Percentiles rank a stretch among this genome's conserved stretches.
Conservation (phyloP, 2,888 invertebrate species). For the Drepana falcataria region DNA sequence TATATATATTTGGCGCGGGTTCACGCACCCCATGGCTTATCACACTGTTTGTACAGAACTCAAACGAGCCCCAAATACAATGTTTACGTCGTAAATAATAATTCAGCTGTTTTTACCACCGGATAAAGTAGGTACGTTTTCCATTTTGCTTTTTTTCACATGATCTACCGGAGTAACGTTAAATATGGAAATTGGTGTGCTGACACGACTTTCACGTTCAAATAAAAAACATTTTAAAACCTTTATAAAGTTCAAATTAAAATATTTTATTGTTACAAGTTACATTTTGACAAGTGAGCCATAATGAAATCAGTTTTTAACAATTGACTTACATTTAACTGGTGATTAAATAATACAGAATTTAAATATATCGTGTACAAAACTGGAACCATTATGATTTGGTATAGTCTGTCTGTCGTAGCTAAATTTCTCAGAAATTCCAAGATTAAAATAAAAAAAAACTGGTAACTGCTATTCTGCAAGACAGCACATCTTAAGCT, state of each 20-base stretch:
- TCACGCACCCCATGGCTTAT: constrained; percentile 41
- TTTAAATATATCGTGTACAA: too few species aligned
- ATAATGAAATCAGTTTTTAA: too few species aligned
- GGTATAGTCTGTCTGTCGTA: too few species aligned
- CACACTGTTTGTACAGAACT: constrained; percentile 44
- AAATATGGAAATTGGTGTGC: constrained; percentile 41
- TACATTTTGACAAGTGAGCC: too few species aligned
- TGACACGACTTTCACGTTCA: constrained; percentile 32
- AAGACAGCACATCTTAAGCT: too few species aligned
- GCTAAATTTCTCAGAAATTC: too few species aligned
- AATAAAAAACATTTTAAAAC: constrained; percentile 33
- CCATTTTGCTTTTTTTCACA: constrained; percentile 9
- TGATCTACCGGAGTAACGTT: constrained; percentile 24
- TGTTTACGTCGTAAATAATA: constrained; percentile 57
- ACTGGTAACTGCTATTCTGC: too few species aligned
- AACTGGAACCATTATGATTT: too few species aligned
- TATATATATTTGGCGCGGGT: constrained; percentile 24
- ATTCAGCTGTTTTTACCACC: constrained; percentile 32
- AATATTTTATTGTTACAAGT: too few species aligned
- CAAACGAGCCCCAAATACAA: constrained; percentile 41
- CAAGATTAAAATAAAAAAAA: too few species aligned
- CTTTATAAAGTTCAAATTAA: constrained; percentile 5
- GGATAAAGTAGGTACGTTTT: constrained; percentile 26
- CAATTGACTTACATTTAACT: too few species aligned
- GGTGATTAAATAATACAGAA: too few species aligned